A percentile compares a stretch with the other conserved stretches of the same genome.
phyloP scores from a whole-genome alignment of 2,113 vertebrate genomes.

The Sinocyclocheilus anophthalmus region DNA sequence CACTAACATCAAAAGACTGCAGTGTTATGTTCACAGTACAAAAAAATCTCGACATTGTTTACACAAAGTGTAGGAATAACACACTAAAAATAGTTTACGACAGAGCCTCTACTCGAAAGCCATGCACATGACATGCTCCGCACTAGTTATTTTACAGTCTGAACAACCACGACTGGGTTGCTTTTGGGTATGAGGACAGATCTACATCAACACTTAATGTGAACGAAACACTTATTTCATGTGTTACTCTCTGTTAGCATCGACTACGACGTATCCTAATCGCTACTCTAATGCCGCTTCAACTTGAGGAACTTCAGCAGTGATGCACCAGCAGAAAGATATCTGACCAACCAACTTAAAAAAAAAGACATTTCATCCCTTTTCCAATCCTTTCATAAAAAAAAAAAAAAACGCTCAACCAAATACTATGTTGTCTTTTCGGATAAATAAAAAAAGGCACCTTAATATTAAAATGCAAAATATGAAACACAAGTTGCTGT shows the following conservation, averaged over 20 bases:
- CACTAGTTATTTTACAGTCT: conserved; percentile 1
- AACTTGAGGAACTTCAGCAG: conserved; percentile 35
- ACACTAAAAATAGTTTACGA: conserved; percentile 15
- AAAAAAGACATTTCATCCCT: not conserved
- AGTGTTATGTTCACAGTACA: conserved; percentile 58
- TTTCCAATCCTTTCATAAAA: not conserved
- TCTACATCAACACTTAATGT: not conserved
- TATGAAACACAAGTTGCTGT: conserved; percentile 32
- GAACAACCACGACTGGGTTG: conserved; percentile 14
- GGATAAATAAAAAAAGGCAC: conserved; percentile 40
- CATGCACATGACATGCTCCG: conserved; percentile 4
- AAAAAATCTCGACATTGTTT: conserved; percentile 52
- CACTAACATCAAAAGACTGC: conserved; percentile 44
- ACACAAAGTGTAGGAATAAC: conserved; percentile 50
- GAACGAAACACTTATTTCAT: not conserved
- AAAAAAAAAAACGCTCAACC: not conserved
- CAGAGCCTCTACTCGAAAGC: conserved; percentile 25
- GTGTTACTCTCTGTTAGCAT: conserved; percentile 8
- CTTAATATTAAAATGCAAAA: not conserved
- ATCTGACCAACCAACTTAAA: conserved; percentile 4
- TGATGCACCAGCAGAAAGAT: conserved; percentile 43
- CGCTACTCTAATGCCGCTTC: conserved; percentile 12
- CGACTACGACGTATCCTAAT: not conserved
- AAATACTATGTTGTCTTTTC: not conserved
- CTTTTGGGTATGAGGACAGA: not conserved